Conservation (phyloP, 2,888 invertebrate genomes). For the Theodoxus fluviatilis region DNA sequence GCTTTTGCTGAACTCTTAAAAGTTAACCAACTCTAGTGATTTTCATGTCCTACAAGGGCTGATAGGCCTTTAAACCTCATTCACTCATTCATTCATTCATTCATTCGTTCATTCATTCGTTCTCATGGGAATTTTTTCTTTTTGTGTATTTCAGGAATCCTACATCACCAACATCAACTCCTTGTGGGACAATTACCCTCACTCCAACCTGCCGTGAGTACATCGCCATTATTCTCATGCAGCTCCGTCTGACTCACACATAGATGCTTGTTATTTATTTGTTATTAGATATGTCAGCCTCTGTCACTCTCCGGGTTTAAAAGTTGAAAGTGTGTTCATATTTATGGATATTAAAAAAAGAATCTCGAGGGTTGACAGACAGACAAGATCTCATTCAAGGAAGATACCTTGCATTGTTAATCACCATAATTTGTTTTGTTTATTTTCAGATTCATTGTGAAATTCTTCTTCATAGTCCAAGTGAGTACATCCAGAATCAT, state of each 20-base stretch:
- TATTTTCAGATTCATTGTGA: constrained; percentile 76
- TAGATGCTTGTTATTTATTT: background rate
- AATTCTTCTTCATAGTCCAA: constrained; percentile 94
- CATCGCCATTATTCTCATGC: background rate
- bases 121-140: constrained; percentile 45
- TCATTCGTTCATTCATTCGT: too few relatives aligned
- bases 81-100: too few relatives aligned
- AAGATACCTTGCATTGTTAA: too few relatives aligned
- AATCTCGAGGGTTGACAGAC: too few relatives aligned
- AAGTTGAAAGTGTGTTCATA: background rate
- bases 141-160: constrained; percentile 65
- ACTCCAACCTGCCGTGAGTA: constrained; percentile 49
- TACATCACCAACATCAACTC: constrained; percentile 71
- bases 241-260: background rate
- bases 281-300: background rate
- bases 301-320: background rate
- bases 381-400: too few relatives aligned
- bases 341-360: too few relatives aligned
- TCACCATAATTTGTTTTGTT: constrained; percentile 28
- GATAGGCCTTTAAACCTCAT: too few relatives aligned
- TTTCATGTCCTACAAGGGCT: too few relatives aligned
- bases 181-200: constrained; percentile 85
- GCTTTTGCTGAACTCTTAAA: too few relatives aligned
- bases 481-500: constrained; percentile 48
- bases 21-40: too few relatives aligned